Evolutionary conservation across 2,888 invertebrate genomes (phyloP).

Genomic region (Xestoiulus laeticollis): DNA sequence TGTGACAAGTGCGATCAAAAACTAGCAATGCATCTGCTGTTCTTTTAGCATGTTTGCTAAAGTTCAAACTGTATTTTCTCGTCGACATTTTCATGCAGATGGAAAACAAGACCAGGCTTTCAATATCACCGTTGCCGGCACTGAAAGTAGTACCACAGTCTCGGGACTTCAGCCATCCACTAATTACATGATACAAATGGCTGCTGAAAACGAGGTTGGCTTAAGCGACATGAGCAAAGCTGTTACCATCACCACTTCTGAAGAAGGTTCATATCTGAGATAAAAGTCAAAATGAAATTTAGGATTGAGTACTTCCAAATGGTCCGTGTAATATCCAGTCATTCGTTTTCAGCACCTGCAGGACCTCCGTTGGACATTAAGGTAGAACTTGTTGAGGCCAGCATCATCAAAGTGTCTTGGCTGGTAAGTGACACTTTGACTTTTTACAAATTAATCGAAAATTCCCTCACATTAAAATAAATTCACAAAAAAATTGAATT

Average conservation of each 20-base stretch:
- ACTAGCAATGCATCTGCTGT: background rate
- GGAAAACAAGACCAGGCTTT: constrained; percentile 44
- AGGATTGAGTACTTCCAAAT: background rate
- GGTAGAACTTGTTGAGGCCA: constrained; percentile 44
- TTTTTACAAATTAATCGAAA: background rate
- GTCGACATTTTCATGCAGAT: background rate
- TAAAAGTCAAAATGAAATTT: background rate
- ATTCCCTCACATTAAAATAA: background rate
- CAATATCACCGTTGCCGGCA: constrained; percentile 52
- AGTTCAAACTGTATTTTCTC: background rate
- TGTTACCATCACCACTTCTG: constrained; percentile 53
- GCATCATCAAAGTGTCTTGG: constrained; percentile 51
- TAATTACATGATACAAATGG: constrained; percentile 50
- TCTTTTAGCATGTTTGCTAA: background rate
- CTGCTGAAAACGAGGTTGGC: constrained; percentile 55
- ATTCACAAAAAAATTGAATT: background rate
- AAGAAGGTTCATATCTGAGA: constrained; percentile 53
- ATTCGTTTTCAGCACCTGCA: constrained; percentile 44
- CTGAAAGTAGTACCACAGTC: constrained; percentile 49
- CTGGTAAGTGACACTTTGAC: background rate
- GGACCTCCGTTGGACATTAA: constrained; percentile 48
- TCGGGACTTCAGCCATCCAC: constrained; percentile 53
- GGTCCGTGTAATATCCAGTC: background rate
- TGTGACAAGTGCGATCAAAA: background rate
- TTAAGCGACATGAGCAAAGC: constrained; percentile 53